Evolutionary conservation across 2,888 invertebrate species (phyloP).

Genomic region (Mimumesa dahlbomi): DNA sequence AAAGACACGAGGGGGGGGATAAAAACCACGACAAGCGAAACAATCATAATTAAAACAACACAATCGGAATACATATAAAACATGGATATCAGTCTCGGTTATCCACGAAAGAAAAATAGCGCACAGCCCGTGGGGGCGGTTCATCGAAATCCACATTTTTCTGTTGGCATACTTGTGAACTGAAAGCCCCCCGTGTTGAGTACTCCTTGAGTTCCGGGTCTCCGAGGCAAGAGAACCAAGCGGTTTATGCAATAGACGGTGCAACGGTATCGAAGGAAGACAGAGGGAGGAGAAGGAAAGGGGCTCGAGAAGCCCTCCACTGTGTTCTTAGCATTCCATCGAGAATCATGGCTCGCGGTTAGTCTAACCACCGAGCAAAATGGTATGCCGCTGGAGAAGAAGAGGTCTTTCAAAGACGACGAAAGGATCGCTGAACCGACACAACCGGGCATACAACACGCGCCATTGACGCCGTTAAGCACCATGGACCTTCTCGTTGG

Average conservation of each 20-base stretch:
- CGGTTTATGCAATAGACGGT: constrained; percentile 58
- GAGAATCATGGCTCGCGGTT: constrained; percentile 58
- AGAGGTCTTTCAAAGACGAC: constrained; percentile 36
- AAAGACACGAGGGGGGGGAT: too few relatives aligned
- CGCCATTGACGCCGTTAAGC: constrained; percentile 51
- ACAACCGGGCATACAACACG: constrained; percentile 27
- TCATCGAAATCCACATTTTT: constrained; percentile 17
- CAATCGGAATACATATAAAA: too few relatives aligned
- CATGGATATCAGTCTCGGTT: too few relatives aligned
- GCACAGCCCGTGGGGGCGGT: constrained; percentile 9
- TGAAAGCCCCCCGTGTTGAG: constrained; percentile 47
- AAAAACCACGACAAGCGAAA: too few relatives aligned
- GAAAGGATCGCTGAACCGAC: constrained; percentile 30
- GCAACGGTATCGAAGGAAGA: constrained; percentile 58
- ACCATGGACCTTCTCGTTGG: constrained; percentile 19
- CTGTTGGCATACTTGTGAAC: background rate
- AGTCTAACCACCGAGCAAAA: constrained; percentile 56
- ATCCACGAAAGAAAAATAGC: too few relatives aligned
- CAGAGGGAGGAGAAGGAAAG: background rate
- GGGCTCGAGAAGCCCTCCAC: constrained; percentile 48
- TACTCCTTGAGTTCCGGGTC: constrained; percentile 51
- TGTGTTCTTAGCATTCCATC: constrained; percentile 65
- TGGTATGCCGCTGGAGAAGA: constrained; percentile 37
- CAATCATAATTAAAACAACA: too few relatives aligned
- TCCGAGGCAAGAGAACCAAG: constrained; percentile 38